Base-by-base conservation (phyloP, 2,113 vertebrate genomes). In the Pseudopodoces humilis region DNA sequence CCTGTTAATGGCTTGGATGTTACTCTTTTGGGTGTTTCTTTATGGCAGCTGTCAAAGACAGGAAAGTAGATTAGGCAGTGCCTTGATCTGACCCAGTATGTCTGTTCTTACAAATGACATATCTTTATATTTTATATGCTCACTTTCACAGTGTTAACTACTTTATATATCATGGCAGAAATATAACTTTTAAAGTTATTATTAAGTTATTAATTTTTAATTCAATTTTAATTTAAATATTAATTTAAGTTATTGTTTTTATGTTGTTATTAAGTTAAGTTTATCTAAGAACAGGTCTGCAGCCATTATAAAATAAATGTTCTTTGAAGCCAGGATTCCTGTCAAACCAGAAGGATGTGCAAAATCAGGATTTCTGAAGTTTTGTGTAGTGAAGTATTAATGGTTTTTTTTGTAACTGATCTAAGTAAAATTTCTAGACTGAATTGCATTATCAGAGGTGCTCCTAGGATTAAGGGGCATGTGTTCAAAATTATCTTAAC, bases 381-480 rank as follows among this genome's bases (percentile, higher is more conserved):
- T 91, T 68, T 62, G 28, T 64, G 17, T 24, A 44, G 25, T 31
- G 33, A 41, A 33, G 35, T n/a, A 60, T 19, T 39, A 27, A 27
- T 19, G 37, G 4, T 39, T 0, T 65, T 70, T 49, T 72, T 79
- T 68, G 28, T 44, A 72, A 33, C 15, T 83, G n/a, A 33, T 53
- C 20, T n/a, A 24, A 41, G 24, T 68, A 39, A 68, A 60, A 58
- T 82, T 84, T 69, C 24, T 65, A 39, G 56, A 41, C 13, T 0
- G 0, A n/a, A 30, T n/a, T 88, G 46, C 27, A 13, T 10, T 24
- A 3, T 85, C 15, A 77, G 72, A 70, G 76, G 17, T 0, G 0
- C 27, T 86, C 35, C 41, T 44, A 43, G n/a, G 35, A 68, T 44
- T 37, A n/a, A 30, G 52, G 35, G 49, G 55, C 19, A 4, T 0